Conservation (phyloP, 2,113 vertebrate genomes). For the Phaethornis superciliosus region DNA sequence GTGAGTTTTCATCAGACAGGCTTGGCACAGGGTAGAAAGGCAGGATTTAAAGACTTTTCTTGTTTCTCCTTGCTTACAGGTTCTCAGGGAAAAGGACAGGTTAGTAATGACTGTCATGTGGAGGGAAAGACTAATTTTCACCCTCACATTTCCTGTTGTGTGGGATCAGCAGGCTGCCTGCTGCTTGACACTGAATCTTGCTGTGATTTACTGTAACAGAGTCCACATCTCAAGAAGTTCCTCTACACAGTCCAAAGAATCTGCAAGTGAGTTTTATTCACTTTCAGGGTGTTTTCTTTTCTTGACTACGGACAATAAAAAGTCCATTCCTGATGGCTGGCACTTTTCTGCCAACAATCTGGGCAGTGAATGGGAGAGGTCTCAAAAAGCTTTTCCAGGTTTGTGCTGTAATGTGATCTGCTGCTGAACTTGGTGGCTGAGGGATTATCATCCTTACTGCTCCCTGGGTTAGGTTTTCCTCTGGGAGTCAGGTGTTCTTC, state of each 20-base stretch:
- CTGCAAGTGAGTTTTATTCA: neutral
- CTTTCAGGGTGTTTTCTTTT: neutral
- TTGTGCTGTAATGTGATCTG: neutral
- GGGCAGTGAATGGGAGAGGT: neutral
- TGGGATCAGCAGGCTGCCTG: neutral
- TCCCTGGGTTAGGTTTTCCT: conserved; percentile 1
- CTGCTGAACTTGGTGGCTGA: neutral
- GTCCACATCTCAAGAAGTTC: neutral
- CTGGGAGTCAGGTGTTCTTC: neutral
- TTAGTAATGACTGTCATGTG: neutral
- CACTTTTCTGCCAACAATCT: neutral
- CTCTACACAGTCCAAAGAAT: neutral
- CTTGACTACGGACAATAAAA: neutral
- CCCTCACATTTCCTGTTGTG: fast-evolving
- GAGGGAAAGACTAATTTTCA: neutral
- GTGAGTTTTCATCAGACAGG: neutral
- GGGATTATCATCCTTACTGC: neutral
- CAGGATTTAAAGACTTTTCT: neutral
- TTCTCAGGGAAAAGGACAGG: neutral
- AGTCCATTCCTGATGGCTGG: neutral
- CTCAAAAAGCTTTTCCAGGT: neutral
- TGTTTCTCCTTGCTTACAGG: neutral
- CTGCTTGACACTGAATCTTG: neutral
- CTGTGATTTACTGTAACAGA: neutral
- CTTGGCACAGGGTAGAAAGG: neutral